Conservation (phyloP, 2,888 invertebrate genomes). For the Tricholauxania praeusta region DNA sequence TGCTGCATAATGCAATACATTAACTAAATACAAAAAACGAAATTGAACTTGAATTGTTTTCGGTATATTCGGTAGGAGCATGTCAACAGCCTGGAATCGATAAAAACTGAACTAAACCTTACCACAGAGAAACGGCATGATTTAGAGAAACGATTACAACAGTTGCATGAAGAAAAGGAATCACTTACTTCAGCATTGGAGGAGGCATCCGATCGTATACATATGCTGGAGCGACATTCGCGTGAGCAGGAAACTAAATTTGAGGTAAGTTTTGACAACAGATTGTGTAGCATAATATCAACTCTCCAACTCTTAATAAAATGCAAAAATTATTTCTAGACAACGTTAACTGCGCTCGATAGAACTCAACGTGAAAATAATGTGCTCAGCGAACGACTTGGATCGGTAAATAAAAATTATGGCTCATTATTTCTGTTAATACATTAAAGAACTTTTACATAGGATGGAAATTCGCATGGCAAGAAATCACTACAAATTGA, state of each 20-base stretch:
- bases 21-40: neutral
- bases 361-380: conserved; percentile 80
- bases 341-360: conserved; percentile 76
- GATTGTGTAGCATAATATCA: neutral
- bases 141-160: conserved; percentile 83
- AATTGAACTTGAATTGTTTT: conserved; percentile 16
- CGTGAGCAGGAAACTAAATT: conserved; percentile 79
- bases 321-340: conserved; percentile 63
- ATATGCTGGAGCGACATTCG: conserved; percentile 85
- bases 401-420: conserved; percentile 68
- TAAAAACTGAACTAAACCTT: conserved; percentile 88
- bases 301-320: neutral
- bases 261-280: conserved; percentile 55
- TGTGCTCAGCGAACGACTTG: conserved; percentile 78
- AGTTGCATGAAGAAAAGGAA: conserved; percentile 84
- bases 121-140: conserved; percentile 87
- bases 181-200: conserved; percentile 83
- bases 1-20: neutral
- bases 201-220: conserved; percentile 89
- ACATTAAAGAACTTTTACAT: neutral
- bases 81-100: conserved; percentile 87
- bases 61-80: conserved; percentile 75
- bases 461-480: conserved; percentile 64
- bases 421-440: neutral
- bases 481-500: conserved; percentile 85